phyloP scores from a whole-genome alignment of 2,113 vertebrate genomes.

The Anoura caudifer region DNA sequence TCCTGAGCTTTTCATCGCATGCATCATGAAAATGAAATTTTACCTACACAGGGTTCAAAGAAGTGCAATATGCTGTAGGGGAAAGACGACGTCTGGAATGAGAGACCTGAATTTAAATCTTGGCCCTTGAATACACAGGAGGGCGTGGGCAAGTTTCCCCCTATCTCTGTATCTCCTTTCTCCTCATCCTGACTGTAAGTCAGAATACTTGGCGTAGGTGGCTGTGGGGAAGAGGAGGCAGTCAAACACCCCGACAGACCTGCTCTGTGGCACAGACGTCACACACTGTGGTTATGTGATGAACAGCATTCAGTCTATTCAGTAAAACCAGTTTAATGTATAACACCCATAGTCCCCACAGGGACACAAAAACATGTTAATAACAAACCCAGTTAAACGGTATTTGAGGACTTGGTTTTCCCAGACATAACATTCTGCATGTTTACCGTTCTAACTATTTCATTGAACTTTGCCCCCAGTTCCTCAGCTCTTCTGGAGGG shows the following conservation, averaged over 20 bases:
- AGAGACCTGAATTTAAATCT: neutral
- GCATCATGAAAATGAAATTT: neutral
- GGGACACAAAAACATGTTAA: neutral
- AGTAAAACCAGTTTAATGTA: neutral
- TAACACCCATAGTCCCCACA: neutral
- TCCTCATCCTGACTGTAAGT: neutral
- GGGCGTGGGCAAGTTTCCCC: no score
- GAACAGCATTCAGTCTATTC: neutral
- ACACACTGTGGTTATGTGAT: neutral
- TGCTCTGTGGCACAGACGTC: fast-evolving
- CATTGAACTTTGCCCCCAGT: neutral
- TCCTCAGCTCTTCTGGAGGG: neutral
- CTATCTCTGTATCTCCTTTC: neutral
- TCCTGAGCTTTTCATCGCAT: neutral
- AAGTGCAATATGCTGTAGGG: neutral
- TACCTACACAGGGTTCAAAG: neutral
- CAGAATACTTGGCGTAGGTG: neutral
- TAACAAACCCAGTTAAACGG: neutral
- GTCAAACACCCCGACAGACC: neutral
- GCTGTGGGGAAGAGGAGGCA: neutral
- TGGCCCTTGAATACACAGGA: neutral
- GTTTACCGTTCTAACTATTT: neutral
- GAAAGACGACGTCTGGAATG: neutral
- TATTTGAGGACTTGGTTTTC: neutral
- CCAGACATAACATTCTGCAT: no score